These are phyloP conservation scores for Macropis europaea DNA, from an alignment of 2,888 invertebrate genomes.

Conservation along the genomic window DNA sequence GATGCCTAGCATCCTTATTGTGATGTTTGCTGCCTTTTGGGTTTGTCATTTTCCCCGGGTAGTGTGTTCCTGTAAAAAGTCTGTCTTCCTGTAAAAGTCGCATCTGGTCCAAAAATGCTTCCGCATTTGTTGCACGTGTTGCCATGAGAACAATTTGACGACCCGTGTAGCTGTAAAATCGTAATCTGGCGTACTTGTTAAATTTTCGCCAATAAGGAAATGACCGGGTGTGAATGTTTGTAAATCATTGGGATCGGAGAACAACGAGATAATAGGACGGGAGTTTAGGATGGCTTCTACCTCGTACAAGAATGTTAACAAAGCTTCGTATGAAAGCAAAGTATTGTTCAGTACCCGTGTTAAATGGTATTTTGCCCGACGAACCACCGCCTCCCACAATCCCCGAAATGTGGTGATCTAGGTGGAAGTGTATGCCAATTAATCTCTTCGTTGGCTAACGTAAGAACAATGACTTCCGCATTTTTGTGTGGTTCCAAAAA, in stretches of 20 bases:
- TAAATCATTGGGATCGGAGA: not conserved
- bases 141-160: not conserved
- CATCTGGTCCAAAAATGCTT: slow-evolving; percentile 3
- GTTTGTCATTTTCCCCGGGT: not conserved
- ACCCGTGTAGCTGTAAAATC: not conserved
- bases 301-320: not conserved
- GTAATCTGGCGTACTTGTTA: not conserved
- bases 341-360: not conserved
- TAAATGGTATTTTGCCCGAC: not conserved
- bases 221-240: not conserved
- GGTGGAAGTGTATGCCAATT: not conserved
- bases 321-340: not conserved
- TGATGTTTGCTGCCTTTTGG: not conserved
- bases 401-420: not conserved
- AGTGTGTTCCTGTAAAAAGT: not conserved
- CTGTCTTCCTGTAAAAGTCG: not conserved
- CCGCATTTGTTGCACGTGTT: not conserved
- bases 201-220: not conserved
- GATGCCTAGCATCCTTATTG: not conserved
- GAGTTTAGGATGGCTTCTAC: slow-evolving; percentile 11
- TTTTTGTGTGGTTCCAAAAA: not conserved
- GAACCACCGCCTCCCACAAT: not conserved
- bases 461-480: not conserved
- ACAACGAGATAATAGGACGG: not conserved
- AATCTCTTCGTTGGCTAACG: not conserved